Evolutionary conservation across 2,888 invertebrate species (phyloP), one percentile per base, ranked within the genome.

Genomic region (Eupithecia centaureata): DNA sequence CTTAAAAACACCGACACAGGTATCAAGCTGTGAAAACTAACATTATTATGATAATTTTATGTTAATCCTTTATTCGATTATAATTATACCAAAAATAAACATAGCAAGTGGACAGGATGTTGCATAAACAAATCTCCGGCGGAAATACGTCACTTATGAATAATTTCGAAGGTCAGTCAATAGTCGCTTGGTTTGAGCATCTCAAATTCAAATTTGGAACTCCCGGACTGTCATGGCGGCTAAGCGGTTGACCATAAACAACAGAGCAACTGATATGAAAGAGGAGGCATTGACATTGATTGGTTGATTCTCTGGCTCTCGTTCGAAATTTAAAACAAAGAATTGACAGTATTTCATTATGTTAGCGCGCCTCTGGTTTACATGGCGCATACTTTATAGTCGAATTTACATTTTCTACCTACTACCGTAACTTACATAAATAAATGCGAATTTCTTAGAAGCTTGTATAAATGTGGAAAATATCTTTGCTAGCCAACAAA

Each of bases 121-220:
- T 74, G 82, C 76, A 78, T 81, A 83, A 79, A 77, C 82, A 83
- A 73, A 82, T 68, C 72, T 69, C 82, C 84, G 85, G 78, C 90
- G 91, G 90, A 91, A 87, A 87, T 79, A 86, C 81, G 81, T 78
- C 78, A 79, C 79, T 79, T 74, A 81, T 62, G 62, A 61, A 76
- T 73, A 73, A 82, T 92, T 92, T 92, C 90, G 86, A 80, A 79
- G 86, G 85, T 84, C 89, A 89, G 91, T 91, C 91, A 86, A 82
- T 82, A 82, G 83, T 90, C 89, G 84, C 84, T 84, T 89, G 89
- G 90, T 91, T 84, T 84, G 89, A 89, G 90, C 91, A 91, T 91
- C 91, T 90, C 88, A 90, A 89, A 92, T 92, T 92, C 89, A 92
- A 92, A 92, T 91, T 91, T 90, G 82, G 88, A 89, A 85, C 85